A percentile compares a stretch with the other conserved stretches of the same genome.
Evolutionary conservation across 92 coral and sea anemone genomes (phyloP).

Genomic region (Plumapathes pennacea): DNA sequence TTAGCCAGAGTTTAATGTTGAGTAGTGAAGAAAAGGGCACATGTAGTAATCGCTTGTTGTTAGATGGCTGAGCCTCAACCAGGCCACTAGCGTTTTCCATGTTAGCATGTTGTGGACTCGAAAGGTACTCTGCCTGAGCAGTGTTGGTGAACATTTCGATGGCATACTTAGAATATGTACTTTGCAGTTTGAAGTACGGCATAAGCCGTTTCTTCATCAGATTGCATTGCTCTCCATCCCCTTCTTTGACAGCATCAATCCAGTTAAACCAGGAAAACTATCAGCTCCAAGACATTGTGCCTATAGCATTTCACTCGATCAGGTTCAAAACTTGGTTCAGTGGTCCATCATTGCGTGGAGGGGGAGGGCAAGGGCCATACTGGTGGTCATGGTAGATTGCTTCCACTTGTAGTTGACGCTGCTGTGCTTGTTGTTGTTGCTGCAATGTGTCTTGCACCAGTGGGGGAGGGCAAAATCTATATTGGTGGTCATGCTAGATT

Average conservation of each 20-base stretch:
- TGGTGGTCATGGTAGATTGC: too few species aligned
- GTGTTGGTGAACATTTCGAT: conserved; percentile 45
- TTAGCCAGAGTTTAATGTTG: too few species aligned
- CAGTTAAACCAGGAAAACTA: conserved; percentile 46
- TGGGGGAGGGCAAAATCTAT: neutral
- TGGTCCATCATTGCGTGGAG: too few species aligned
- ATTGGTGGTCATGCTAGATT: conserved; percentile 26
- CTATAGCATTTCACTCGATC: conserved; percentile 53
- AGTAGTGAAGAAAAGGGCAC: too few species aligned
- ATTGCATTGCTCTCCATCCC: conserved; percentile 59
- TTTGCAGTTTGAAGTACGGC: conserved; percentile 36
- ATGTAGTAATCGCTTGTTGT: too few species aligned
- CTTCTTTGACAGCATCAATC: conserved; percentile 38
- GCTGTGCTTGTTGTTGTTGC: neutral
- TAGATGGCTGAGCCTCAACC: too few species aligned
- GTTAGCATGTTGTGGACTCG: conserved; percentile 47
- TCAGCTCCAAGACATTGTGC: conserved; percentile 36
- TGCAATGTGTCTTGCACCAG: neutral
- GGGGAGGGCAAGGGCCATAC: too few species aligned
- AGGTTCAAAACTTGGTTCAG: too few species aligned
- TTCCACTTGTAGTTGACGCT: too few species aligned
- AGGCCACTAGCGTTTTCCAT: conserved; percentile 52
- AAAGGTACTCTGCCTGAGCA: conserved; percentile 55
- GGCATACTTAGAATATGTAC: conserved; percentile 43
- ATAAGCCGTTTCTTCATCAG: conserved; percentile 41